phyloP scores from a whole-genome alignment of 2,113 vertebrate species.

The Heliornis fulica region DNA sequence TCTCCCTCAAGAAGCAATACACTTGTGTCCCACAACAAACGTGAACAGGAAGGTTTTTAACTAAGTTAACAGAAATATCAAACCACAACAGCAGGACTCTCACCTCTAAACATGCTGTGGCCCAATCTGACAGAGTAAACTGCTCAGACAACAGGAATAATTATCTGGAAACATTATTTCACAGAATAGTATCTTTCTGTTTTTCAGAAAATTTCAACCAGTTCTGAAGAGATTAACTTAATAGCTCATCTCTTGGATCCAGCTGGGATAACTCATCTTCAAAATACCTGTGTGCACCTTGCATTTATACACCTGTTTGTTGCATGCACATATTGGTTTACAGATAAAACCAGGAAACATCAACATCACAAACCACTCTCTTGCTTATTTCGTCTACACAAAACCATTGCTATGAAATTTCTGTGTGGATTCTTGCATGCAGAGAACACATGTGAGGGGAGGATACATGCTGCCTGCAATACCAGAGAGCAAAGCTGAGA shows the following conservation, averaged over 20 bases:
- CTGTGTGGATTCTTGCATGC: background rate
- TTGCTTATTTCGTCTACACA: background rate
- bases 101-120: background rate
- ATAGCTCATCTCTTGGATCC: background rate
- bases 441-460: rapidly evolving
- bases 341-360: background rate
- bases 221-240: background rate
- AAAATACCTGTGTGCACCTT: background rate
- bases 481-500: background rate
- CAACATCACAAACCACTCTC: background rate
- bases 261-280: background rate
- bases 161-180: background rate
- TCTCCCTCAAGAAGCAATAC: background rate
- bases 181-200: background rate
- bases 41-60: background rate
- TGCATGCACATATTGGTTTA: background rate
- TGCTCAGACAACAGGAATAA: background rate
- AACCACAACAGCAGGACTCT: background rate
- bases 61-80: background rate
- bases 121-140: background rate
- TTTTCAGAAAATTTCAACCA: background rate
- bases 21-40: background rate
- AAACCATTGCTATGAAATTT: background rate
- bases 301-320: background rate
- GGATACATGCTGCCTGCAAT: background rate